A percentile compares a stretch with the other conserved stretches of the same genome.
Conservation (phyloP, 2,113 vertebrate genomes). For the Haemorhous mexicanus region DNA sequence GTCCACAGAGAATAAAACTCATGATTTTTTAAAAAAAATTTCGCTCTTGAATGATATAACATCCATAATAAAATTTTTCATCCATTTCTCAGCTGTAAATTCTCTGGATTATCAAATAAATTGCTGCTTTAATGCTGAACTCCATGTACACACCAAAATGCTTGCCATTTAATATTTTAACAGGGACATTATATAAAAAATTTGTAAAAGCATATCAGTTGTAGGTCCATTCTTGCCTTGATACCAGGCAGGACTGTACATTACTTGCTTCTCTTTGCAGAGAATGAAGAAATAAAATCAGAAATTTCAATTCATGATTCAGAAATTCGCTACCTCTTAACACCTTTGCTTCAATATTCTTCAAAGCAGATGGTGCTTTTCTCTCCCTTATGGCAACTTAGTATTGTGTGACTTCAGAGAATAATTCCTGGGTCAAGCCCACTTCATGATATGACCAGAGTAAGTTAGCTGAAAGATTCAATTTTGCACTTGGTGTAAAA, state of each 20-base stretch:
- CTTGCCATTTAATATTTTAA: neutral
- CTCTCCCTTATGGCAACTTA: neutral
- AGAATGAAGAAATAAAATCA: neutral
- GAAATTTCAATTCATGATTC: neutral
- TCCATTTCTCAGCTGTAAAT: neutral
- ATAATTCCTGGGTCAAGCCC: neutral
- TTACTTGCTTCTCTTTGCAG: neutral
- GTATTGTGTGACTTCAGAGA: neutral
- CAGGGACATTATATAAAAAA: neutral
- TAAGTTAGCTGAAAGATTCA: neutral
- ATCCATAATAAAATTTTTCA: neutral
- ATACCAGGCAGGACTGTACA: neutral
- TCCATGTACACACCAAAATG: neutral
- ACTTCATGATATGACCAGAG: neutral
- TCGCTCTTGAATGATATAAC: neutral
- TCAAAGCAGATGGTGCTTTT: neutral
- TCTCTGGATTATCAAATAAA: neutral
- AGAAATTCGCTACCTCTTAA: accelerated
- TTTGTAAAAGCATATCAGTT: neutral
- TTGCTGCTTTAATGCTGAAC: neutral
- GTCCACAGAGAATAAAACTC: neutral
- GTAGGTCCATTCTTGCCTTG: neutral
- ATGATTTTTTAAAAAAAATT: neutral
- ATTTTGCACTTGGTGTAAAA: neutral
- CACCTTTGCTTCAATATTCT: neutral